Conservation (phyloP, 2,797 vertebrate species). For the Hybognathus amarus region DNA sequence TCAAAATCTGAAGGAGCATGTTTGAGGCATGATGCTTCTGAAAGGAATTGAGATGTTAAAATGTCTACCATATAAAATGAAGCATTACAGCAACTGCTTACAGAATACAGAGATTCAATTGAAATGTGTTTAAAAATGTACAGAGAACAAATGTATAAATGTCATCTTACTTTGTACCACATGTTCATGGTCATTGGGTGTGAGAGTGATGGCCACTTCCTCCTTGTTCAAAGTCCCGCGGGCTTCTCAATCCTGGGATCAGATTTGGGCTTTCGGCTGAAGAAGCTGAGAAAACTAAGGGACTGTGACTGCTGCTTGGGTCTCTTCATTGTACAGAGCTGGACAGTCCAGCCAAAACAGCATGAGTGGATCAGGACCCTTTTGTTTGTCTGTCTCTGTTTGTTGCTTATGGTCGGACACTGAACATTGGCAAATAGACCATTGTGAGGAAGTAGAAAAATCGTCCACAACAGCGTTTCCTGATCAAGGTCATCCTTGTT, state of each 20-base stretch:
- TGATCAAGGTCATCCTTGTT: slow-evolving; percentile 67
- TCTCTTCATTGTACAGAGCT: slow-evolving; percentile 77
- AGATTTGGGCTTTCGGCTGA: slow-evolving; percentile 80
- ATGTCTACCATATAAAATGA: background rate
- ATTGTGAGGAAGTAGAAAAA: slow-evolving; percentile 62
- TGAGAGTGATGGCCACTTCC: slow-evolving; percentile 72
- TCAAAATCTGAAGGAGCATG: background rate
- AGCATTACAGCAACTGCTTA: background rate
- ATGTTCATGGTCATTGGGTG: slow-evolving; percentile 72
- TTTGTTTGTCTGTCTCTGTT: slow-evolving; percentile 38
- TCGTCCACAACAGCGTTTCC: slow-evolving; percentile 67
- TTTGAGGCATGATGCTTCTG: background rate
- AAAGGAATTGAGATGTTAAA: background rate
- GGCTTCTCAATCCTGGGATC: slow-evolving; percentile 70
- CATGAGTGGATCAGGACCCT: slow-evolving; percentile 69
- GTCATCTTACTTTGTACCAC: slow-evolving; percentile 71
- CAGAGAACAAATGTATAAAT: background rate
- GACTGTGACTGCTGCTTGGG: slow-evolving; percentile 78
- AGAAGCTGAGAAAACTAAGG: slow-evolving; percentile 81
- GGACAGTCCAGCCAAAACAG: slow-evolving; percentile 67
- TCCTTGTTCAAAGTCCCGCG: slow-evolving; percentile 65
- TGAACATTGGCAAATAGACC: slow-evolving; percentile 59
- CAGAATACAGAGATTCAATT: background rate
- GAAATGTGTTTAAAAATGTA: background rate
- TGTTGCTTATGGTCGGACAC: slow-evolving; percentile 62